phyloP scores from a whole-genome alignment of 30 jellyfish, hydroid and myxozoan species.

The Hydractinia echinata region DNA sequence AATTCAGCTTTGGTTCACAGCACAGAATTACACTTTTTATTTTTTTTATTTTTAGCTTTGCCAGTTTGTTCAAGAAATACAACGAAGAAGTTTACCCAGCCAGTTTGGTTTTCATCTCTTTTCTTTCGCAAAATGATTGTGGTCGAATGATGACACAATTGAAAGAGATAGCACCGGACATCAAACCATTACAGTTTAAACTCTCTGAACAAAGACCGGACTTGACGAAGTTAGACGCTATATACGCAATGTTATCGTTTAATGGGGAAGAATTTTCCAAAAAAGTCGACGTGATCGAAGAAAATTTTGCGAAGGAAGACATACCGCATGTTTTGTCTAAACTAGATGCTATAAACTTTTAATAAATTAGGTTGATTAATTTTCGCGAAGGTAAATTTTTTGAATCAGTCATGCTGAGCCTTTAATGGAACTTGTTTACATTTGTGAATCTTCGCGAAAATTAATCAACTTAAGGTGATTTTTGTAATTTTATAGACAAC shows the following conservation, averaged over 20 bases:
- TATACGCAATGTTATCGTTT: conserved; percentile 24
- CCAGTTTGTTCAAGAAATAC: conserved; percentile 37
- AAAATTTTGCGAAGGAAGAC: too few species aligned
- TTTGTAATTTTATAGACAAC: too few species aligned
- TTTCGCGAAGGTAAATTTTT: too few species aligned
- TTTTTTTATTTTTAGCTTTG: conserved; percentile 37
- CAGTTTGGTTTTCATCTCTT: conserved; percentile 46
- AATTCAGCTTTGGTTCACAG: too few species aligned
- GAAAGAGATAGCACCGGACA: conserved; percentile 6
- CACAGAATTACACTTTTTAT: too few species aligned
- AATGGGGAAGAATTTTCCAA: background rate
- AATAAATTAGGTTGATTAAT: too few species aligned
- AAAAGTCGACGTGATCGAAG: conserved; percentile 25
- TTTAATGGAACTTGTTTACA: too few species aligned
- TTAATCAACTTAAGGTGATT: too few species aligned
- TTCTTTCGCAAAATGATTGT: background rate
- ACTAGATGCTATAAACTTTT: too few species aligned
- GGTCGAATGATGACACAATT: conserved; percentile 20
- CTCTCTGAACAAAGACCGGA: conserved; percentile 43
- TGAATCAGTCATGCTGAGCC: too few species aligned
- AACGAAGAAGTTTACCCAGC: conserved; percentile 49
- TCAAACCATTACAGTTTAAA: conserved; percentile 42
- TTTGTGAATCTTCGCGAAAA: too few species aligned
- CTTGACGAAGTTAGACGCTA: conserved; percentile 40
- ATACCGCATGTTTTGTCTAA: too few species aligned